These are phyloP conservation scores for Urocolius indicus DNA, from an alignment of 2,113 vertebrate genomes.

Conservation along the genomic window DNA sequence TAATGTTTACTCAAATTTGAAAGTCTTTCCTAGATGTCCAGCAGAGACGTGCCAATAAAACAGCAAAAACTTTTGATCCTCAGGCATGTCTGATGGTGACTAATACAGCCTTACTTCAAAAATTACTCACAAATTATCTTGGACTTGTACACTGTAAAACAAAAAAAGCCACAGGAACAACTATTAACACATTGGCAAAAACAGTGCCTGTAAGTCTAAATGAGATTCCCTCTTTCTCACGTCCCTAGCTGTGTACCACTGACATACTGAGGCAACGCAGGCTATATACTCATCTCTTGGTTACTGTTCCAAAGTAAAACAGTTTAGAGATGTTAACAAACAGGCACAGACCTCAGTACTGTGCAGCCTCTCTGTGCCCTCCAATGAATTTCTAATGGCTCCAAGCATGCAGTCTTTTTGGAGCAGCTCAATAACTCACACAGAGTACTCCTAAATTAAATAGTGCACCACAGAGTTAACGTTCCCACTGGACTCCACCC, in stretches of 20 bases:
- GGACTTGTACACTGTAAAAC: background rate
- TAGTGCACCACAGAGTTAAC: background rate
- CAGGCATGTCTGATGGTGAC: background rate
- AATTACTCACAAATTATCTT: background rate
- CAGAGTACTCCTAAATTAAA: background rate
- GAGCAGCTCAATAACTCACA: background rate
- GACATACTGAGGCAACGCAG: background rate
- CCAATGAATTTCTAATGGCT: background rate
- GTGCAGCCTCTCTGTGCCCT: background rate
- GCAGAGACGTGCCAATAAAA: background rate
- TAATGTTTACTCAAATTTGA: background rate
- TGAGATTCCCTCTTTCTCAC: background rate
- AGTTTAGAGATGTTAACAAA: background rate
- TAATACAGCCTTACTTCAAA: background rate
- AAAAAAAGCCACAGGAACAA: background rate
- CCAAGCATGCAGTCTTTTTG: background rate
- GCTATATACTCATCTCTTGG: background rate
- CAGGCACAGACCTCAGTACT: background rate
- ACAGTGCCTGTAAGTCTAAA: fast-evolving
- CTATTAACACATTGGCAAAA: background rate
- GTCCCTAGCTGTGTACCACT: background rate
- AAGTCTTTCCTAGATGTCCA: background rate
- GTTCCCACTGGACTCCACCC: background rate
- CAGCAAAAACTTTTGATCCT: background rate
- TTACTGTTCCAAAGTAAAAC: background rate